Evolutionary conservation across 2,797 vertebrate genomes (phyloP).

Genomic region (Oreochromis mossambicus): DNA sequence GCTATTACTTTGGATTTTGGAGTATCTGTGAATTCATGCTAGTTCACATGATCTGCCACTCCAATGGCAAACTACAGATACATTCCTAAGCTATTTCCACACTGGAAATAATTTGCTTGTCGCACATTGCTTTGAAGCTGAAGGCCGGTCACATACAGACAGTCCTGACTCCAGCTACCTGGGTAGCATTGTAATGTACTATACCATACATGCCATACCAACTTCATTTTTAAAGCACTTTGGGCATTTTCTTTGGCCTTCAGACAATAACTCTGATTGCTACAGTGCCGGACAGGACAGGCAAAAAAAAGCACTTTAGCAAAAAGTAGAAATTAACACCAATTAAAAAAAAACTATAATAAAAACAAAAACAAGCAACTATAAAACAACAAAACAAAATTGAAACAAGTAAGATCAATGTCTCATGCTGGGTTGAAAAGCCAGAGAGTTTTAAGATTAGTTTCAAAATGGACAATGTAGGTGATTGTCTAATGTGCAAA

Average conservation of each 20-base stretch:
- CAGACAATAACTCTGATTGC: neutral
- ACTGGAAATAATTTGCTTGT: neutral
- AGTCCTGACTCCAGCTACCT: neutral
- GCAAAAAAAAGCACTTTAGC: neutral
- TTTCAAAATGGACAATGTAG: neutral
- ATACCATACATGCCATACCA: neutral
- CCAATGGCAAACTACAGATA: neutral
- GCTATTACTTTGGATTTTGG: neutral
- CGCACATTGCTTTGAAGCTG: neutral
- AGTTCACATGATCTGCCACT: neutral
- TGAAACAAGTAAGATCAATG: neutral
- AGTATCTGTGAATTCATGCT: neutral
- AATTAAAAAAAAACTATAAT: neutral
- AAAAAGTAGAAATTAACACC: neutral
- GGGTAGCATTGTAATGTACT: neutral
- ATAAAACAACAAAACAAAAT: neutral
- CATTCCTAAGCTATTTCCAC: neutral
- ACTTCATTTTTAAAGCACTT: neutral
- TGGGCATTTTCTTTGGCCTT: neutral
- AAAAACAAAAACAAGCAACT: neutral
- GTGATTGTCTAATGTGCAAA: neutral
- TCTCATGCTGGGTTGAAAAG: neutral
- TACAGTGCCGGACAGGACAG: neutral
- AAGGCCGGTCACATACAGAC: neutral
- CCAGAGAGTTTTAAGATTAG: neutral